Conservation (phyloP, 2,113 vertebrate species). For the Sialia sialis region DNA sequence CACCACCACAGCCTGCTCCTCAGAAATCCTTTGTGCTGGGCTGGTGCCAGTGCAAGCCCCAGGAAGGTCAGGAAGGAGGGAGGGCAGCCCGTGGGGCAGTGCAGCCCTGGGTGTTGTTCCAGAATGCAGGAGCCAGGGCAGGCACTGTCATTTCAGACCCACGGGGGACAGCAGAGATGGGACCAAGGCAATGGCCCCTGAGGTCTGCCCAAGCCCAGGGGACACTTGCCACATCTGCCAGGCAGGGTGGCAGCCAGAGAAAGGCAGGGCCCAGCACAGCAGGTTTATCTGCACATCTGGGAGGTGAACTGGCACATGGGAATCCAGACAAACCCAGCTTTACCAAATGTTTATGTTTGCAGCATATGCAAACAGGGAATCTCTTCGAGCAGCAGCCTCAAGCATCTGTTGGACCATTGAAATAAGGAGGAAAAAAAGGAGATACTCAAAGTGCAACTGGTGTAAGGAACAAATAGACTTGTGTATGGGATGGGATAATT, state of each 20-base stretch:
- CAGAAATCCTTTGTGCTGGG: neutral
- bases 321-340: neutral
- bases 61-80: neutral
- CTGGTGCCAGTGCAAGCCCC: rapidly evolving
- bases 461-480: conserved; percentile 22
- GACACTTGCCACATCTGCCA: neutral
- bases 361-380: neutral
- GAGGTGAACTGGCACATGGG: neutral
- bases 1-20: rapidly evolving
- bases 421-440: neutral
- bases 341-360: neutral
- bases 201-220: rapidly evolving
- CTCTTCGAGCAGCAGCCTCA: neutral
- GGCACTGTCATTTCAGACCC: rapidly evolving
- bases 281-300: neutral
- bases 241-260: neutral
- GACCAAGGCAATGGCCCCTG: rapidly evolving
- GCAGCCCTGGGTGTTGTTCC: rapidly evolving
- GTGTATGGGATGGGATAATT: conserved; percentile 40
- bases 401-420: neutral
- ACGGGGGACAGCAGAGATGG: rapidly evolving
- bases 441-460: neutral
- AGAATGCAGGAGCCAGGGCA: neutral
- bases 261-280: rapidly evolving
- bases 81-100: rapidly evolving